A percentile compares a stretch with the other conserved stretches of the same genome.
phyloP scores from a whole-genome alignment of 2,888 invertebrate species.

The Rhamnusium bicolor region DNA sequence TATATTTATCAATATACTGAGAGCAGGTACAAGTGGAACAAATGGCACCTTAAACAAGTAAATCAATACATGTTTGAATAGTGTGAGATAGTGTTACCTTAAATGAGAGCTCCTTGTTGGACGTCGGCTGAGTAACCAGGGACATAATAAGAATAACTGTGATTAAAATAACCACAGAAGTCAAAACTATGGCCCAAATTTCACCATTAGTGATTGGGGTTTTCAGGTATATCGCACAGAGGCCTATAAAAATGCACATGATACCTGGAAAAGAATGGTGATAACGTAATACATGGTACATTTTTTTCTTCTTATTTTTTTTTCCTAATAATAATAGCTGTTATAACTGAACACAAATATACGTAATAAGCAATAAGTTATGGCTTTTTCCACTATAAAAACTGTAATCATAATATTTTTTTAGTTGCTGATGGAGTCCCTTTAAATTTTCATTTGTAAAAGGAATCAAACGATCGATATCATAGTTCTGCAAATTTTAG shows the following conservation, averaged over 20 bases:
- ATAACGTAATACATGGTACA: constrained; percentile 1
- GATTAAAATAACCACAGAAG: constrained; percentile 58
- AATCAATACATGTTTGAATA: background rate
- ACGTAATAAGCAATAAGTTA: too few species aligned
- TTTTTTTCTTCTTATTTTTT: too few species aligned
- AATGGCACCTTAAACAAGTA: constrained; percentile 80
- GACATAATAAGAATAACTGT: constrained; percentile 70
- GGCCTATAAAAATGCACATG: constrained; percentile 63
- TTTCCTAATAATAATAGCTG: too few species aligned
- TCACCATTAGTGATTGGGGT: constrained; percentile 66
- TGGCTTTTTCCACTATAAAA: too few species aligned
- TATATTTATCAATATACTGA: constrained; percentile 87
- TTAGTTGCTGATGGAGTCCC: too few species aligned
- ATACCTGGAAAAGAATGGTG: constrained; percentile 60
- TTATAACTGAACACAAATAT: too few species aligned
- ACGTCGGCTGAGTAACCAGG: constrained; percentile 77
- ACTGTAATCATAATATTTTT: too few species aligned
- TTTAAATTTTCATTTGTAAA: too few species aligned
- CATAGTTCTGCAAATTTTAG: too few species aligned
- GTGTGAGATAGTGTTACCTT: constrained; percentile 62
- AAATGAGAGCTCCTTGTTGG: constrained; percentile 77
- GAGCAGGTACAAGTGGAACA: constrained; percentile 86
- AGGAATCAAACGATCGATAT: too few species aligned
- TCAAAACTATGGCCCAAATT: constrained; percentile 60
- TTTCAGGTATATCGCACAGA: constrained; percentile 63